Base-by-base conservation (phyloP, 2,888 invertebrate species). In the Chrysomela aeneicollis region DNA sequence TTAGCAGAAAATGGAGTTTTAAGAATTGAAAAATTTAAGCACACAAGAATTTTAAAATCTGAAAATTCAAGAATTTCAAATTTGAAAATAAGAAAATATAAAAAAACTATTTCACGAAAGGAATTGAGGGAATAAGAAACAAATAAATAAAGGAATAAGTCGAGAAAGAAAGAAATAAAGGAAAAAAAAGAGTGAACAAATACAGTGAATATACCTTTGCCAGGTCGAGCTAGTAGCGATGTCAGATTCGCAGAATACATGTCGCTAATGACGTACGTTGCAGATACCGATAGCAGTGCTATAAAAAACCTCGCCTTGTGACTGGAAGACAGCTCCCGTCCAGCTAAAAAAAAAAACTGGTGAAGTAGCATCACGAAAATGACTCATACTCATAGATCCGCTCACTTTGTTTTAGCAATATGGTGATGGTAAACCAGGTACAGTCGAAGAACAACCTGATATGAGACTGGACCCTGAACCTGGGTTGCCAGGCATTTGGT, bases 181-280 rank as follows among this genome's bases (percentile, higher is more conserved):
- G 50, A 30, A 47, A 49, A 57, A 21, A 52, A n/a, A 12, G 15
- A 57, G 53, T 15, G 30, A 17, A 42, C 6, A 50, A 42, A 37
- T 37, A 35, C 46, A 35, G 26, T 53, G n/a, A n/a, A n/a, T n/a
- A n/a, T n/a, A 84, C 85, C 85, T 74, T 89, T 85, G 0, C 90
- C 90, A 1, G 92, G 92, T 55, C 88, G 85, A 0, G 92, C 92
- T 63, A 92, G 84, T 21, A 92, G 83, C 2, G 92, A 92, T 9
- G 92, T 92, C 67, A 92, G 80, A 79, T 91, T 92, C 0, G 92
- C 92, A 0, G 92, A 91, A 78, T 92, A 92, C 85, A 92, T 90
- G 78, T 92, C 92, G 0, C 90, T 90, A 54, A 92, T 88, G 3
- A 92, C 91, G 78, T 92, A 92, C 0, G 92, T 92, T 1, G 90